Base-by-base conservation (phyloP, 2,888 invertebrate species). In the Eilema sororculum region DNA sequence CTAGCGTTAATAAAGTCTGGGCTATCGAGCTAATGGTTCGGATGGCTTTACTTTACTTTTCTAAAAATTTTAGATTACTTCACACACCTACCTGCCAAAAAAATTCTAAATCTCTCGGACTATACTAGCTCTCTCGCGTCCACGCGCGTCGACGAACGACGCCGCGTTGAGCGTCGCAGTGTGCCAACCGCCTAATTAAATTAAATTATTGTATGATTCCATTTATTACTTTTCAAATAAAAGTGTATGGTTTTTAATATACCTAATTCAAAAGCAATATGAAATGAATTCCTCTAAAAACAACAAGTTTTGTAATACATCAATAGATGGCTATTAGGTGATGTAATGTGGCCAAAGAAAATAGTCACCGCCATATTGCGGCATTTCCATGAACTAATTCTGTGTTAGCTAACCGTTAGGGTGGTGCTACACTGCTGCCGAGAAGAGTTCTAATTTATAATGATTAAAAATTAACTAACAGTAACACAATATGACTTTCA, bases 281-380 rank as follows among this genome's bases (percentile, higher is more conserved):
- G 1, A 12, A 12, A 46, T 46, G 20, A 0, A 5, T 20, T 20
- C 5, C 1, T 3, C 13, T 20, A 46, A 0, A 20, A 20, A 20
- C 13, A n/a, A 20, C 2, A 13, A 77, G 67, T 80, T 76, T 62
- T 0, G 3, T 12, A 28, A 57, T 61, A 67, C 6, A 9, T n/a
- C 70, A 73, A 64, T 68, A 87, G 88, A 84, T 84, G 88, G 74
- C 87, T 67, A 74, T 84, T 71, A 60, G 12, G 20, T 25, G 16
- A 16, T 37, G 24, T 62, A 62, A 46, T 33, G 30, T 67, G 71
- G 67, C 28, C 61, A 77, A 82, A 63, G 64, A 68, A 59, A 65
- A 67, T 67, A 59, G 62, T 46, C 67, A 13, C 8, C n/a, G 22
- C 69, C 58, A 63, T 59, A 37, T 56, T 68, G 69, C 78, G 76